phyloP scores from a whole-genome alignment of 2,113 vertebrate genomes.

The Daphoenositta chrysoptera region DNA sequence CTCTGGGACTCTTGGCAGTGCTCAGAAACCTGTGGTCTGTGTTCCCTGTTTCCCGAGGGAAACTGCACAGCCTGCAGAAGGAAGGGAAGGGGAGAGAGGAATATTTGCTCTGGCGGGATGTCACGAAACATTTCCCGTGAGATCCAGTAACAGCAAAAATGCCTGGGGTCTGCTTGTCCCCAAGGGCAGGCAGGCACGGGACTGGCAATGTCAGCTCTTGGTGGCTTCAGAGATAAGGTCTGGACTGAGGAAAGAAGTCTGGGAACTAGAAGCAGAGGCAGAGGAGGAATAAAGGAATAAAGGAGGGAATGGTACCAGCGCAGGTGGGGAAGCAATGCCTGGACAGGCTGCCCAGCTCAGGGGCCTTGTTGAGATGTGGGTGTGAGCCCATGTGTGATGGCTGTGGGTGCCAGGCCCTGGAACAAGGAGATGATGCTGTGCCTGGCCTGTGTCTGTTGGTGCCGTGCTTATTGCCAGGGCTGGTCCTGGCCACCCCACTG shows the following conservation, averaged over 20 bases:
- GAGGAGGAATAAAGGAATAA: neutral
- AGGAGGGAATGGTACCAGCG: neutral
- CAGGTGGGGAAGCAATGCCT: neutral
- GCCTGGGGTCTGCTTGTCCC: neutral
- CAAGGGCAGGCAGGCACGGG: neutral
- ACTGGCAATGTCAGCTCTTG: neutral
- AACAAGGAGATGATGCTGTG: neutral
- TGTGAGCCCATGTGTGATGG: neutral
- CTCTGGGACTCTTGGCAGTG: neutral
- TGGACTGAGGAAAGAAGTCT: neutral
- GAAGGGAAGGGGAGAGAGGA: neutral
- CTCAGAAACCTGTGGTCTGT: neutral
- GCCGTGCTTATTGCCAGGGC: neutral
- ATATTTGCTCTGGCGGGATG: neutral
- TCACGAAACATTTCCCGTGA: neutral
- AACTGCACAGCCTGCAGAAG: neutral
- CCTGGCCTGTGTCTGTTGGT: neutral
- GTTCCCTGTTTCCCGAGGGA: neutral
- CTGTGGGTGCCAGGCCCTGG: neutral
- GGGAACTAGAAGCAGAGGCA: neutral
- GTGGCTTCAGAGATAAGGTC: neutral
- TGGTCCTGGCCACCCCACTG: neutral
- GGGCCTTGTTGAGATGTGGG: neutral
- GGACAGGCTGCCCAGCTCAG: neutral
- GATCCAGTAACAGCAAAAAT: neutral